These are phyloP conservation scores for Neosilurus hyrtlii DNA, from an alignment of 2,797 vertebrate genomes.

Conservation along the genomic window DNA sequence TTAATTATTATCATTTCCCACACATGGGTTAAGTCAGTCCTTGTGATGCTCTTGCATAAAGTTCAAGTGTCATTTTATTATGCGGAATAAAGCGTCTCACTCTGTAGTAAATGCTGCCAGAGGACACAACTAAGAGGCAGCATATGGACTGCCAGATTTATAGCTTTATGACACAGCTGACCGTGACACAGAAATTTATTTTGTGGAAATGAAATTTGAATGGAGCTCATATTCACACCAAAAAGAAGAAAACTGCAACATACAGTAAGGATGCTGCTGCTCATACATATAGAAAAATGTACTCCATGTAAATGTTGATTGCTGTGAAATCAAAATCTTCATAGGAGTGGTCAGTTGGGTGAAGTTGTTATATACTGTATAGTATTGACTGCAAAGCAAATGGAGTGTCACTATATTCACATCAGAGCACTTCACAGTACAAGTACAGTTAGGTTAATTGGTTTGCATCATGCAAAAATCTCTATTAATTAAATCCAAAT, in stretches of 20 bases:
- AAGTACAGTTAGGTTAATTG: neutral
- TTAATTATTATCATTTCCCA: slow-evolving; percentile 9
- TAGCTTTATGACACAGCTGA: slow-evolving; percentile 47
- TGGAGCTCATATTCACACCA: slow-evolving; percentile 2
- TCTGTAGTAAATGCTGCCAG: slow-evolving; percentile 39
- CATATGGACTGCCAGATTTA: slow-evolving; percentile 48
- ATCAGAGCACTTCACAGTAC: neutral
- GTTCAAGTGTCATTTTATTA: slow-evolving; percentile 45
- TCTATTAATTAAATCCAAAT: neutral
- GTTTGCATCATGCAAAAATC: neutral
- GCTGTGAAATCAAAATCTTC: too few species aligned
- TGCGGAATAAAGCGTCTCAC: slow-evolving; percentile 27
- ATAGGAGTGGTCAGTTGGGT: neutral
- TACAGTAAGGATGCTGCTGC: neutral
- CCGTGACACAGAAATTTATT: slow-evolving; percentile 39
- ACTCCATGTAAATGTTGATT: neutral
- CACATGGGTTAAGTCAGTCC: slow-evolving; percentile 12
- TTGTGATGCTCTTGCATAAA: slow-evolving; percentile 26
- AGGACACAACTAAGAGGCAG: slow-evolving; percentile 37
- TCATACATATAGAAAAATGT: neutral
- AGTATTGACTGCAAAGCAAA: neutral
- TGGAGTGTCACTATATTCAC: neutral
- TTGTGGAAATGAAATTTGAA: slow-evolving; percentile 19
- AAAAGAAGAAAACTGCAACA: slow-evolving; percentile 3
- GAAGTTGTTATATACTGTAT: neutral